Conservation (phyloP, 2,113 vertebrate species). For the Serinus canaria region DNA sequence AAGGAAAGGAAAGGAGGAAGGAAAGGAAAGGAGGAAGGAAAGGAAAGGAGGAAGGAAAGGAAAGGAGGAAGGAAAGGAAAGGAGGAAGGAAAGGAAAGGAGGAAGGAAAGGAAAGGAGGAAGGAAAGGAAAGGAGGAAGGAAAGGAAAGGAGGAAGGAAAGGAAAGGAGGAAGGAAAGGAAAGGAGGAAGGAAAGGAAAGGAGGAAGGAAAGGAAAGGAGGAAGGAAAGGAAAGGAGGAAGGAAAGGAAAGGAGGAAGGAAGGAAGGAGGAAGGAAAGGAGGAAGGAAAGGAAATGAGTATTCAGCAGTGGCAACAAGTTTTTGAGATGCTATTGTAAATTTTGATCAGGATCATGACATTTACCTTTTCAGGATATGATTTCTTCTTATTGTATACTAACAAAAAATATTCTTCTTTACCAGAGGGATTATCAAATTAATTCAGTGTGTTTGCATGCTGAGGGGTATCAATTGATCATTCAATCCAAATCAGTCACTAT, state of each 20-base stretch:
- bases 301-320: neutral
- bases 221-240: neutral
- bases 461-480: neutral
- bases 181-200: neutral
- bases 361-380: neutral
- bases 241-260: neutral
- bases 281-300: neutral
- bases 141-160: neutral
- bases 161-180: neutral
- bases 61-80: too few species aligned
- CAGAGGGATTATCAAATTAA: neutral
- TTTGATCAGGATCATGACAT: neutral
- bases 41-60: neutral
- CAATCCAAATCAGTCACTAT: neutral
- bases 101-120: neutral
- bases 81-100: neutral
- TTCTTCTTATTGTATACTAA: neutral
- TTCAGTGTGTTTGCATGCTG: neutral
- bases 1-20: neutral
- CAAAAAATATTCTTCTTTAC: neutral
- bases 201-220: neutral
- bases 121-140: neutral
- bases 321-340: neutral
- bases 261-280: neutral
- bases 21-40: too few species aligned